These are phyloP conservation scores for Aphelenchoides avenae DNA, from an alignment of 1,140 invertebrate genomes.

Conservation along the genomic window DNA sequence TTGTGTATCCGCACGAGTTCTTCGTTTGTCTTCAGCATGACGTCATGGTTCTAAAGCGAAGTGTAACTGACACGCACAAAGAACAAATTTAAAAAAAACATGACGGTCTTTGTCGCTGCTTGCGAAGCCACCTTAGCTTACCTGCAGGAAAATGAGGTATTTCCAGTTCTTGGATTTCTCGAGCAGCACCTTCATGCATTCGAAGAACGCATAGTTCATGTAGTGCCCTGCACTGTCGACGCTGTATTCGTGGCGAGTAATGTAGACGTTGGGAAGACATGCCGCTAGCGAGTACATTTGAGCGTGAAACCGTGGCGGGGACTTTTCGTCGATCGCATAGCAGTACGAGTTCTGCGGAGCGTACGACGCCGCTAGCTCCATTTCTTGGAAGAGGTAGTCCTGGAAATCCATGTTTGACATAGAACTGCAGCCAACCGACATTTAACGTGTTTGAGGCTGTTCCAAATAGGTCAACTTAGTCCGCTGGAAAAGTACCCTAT, in stretches of 20 bases:
- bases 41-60: constrained; percentile 45
- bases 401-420: too few species aligned
- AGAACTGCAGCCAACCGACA: too few species aligned
- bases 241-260: background rate
- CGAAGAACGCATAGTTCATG: constrained; percentile 17
- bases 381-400: constrained; percentile 37
- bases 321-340: constrained; percentile 32
- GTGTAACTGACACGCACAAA: background rate
- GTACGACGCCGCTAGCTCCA: constrained; percentile 42
- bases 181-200: constrained; percentile 22
- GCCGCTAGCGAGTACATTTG: constrained; percentile 24
- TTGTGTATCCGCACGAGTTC: constrained; percentile 39
- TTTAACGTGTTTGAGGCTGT: too few species aligned
- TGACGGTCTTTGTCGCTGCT: too few species aligned
- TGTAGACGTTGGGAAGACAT: constrained; percentile 38
- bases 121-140: background rate
- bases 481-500: constrained; percentile 23
- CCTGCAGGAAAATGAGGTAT: constrained; percentile 14
- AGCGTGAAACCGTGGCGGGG: constrained; percentile 20
- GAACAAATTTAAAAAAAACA: background rate
- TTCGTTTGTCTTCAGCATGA: constrained; percentile 32
- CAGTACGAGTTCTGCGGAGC: constrained; percentile 44
- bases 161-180: background rate
- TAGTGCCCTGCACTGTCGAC: constrained; percentile 18
- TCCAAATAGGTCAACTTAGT: constrained; percentile 5